These are phyloP conservation scores for Pyrrhosoma nymphula DNA, from an alignment of 2,888 invertebrate genomes.

Conservation along the genomic window DNA sequence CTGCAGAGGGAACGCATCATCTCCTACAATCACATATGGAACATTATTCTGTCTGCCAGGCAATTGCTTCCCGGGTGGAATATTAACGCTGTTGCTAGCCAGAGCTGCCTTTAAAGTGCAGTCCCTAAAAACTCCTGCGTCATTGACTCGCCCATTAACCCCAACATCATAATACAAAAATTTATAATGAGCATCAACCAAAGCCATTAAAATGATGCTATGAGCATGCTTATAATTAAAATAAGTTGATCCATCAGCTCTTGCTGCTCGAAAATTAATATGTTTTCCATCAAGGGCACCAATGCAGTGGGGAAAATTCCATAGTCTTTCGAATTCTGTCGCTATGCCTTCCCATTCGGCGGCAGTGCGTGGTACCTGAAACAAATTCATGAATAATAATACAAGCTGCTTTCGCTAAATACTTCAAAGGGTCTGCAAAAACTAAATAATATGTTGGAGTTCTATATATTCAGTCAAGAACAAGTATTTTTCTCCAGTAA, in stretches of 20 bases:
- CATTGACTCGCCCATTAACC: background rate
- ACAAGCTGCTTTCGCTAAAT: too few relatives aligned
- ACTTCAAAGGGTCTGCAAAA: too few relatives aligned
- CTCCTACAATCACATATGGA: background rate
- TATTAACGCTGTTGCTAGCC: background rate
- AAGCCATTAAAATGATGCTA: too few relatives aligned
- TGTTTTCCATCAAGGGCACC: background rate
- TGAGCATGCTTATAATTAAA: too few relatives aligned
- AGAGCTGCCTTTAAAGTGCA: background rate
- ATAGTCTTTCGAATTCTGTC: background rate
- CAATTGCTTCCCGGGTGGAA: background rate
- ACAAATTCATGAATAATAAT: too few relatives aligned
- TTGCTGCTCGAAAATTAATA: background rate
- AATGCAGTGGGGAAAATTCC: background rate
- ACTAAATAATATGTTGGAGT: background rate
- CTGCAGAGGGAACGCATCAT: background rate
- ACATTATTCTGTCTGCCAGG: background rate
- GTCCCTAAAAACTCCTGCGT: background rate
- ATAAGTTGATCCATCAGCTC: background rate
- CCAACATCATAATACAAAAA: background rate
- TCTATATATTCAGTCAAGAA: background rate
- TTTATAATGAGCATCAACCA: slow-evolving; percentile 1
- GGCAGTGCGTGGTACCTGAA: background rate
- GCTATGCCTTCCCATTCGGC: background rate
- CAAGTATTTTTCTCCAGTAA: background rate